phyloP scores from a whole-genome alignment of 2,113 vertebrate genomes.

The human region DNA sequence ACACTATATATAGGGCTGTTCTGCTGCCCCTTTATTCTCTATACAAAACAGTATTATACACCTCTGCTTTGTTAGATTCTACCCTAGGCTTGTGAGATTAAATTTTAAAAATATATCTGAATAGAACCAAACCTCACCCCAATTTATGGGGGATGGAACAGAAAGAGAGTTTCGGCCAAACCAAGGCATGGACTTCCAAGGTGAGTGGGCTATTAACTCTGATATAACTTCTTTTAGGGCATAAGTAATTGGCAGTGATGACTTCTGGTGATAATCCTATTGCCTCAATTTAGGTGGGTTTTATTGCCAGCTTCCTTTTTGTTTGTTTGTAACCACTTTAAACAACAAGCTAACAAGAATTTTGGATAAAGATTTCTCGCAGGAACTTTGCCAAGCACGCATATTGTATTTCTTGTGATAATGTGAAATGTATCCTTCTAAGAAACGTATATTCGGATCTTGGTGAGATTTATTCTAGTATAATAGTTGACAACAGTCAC shows the following conservation, averaged over 20 bases:
- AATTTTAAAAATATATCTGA: not conserved
- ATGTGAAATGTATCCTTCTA: not conserved
- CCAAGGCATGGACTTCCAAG: not conserved
- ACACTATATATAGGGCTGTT: not conserved
- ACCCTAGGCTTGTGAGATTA: not conserved
- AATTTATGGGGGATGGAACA: not conserved
- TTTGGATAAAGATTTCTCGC: constrained; percentile 22
- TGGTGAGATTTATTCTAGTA: constrained; percentile 37
- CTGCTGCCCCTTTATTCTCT: not conserved
- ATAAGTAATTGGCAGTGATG: not conserved
- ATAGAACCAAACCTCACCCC: not conserved
- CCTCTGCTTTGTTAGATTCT: not conserved
- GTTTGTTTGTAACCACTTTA: constrained; percentile 6
- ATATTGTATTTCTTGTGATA: constrained; percentile 14
- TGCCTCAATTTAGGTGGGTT: not conserved
- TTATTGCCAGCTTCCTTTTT: not conserved
- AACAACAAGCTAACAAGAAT: not conserved
- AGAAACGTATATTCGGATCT: not conserved
- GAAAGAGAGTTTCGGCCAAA: not conserved
- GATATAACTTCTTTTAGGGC: not conserved
- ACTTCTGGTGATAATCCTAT: not conserved
- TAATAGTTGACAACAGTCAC: not conserved
- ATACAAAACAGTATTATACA: not conserved
- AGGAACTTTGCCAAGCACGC: not conserved
- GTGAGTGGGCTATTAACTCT: not conserved